Percentiles rank a stretch among this genome's conserved stretches.
Evolutionary conservation across 2,113 vertebrate genomes (phyloP).

Genomic region (Narcine bancroftii): DNA sequence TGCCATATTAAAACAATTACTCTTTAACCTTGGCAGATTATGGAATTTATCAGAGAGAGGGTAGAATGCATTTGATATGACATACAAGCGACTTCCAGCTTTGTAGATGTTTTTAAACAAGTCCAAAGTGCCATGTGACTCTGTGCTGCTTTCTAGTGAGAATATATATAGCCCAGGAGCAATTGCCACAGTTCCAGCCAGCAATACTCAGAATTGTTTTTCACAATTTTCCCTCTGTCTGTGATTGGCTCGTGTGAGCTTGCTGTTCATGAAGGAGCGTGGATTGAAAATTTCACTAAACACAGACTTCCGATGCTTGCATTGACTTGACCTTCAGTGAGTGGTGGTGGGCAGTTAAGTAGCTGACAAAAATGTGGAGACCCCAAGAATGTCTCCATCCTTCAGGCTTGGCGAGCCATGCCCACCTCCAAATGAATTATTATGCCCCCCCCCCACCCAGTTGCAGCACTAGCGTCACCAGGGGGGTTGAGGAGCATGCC

Average conservation of each 20-base stretch:
- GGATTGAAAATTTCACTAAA: background rate
- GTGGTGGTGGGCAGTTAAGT: too few species aligned
- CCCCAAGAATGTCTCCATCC: too few species aligned
- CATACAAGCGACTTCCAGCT: slow-evolving; percentile 3
- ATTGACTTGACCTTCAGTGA: too few species aligned
- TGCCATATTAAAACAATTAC: slow-evolving; percentile 22
- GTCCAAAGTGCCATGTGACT: background rate
- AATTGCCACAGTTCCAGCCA: background rate
- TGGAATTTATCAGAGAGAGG: slow-evolving; percentile 21
- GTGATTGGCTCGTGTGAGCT: background rate
- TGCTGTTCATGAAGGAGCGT: background rate
- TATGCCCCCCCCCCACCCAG: too few species aligned
- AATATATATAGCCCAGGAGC: background rate
- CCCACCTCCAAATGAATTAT: too few species aligned
- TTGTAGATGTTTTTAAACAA: slow-evolving; percentile 16
- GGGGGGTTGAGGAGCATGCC: too few species aligned
- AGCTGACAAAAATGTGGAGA: too few species aligned
- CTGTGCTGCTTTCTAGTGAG: background rate
- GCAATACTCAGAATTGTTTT: background rate
- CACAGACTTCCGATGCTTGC: background rate
- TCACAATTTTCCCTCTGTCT: background rate
- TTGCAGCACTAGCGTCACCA: too few species aligned
- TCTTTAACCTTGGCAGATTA: slow-evolving; percentile 13
- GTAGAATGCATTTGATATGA: background rate
- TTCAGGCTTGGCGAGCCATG: too few species aligned